Conservation (phyloP, 2,113 vertebrate species). For the Lanius collurio region DNA sequence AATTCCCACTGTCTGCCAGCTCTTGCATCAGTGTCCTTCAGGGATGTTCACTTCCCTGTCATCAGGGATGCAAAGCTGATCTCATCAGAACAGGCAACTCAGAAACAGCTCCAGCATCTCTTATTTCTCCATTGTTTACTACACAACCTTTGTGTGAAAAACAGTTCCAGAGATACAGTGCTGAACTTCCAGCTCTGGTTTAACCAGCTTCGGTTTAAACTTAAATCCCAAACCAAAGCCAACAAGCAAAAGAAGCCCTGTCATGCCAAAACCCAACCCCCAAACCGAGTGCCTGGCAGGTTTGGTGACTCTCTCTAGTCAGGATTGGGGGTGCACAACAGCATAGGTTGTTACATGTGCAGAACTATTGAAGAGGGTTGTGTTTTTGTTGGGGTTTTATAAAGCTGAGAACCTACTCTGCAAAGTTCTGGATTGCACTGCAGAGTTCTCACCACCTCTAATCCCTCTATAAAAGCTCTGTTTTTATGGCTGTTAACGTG, state of each 20-base stretch:
- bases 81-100: background rate
- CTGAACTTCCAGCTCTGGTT: background rate
- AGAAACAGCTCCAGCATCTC: background rate
- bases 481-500: background rate
- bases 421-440: background rate
- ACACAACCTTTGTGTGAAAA: background rate
- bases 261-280: background rate
- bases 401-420: background rate
- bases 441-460: background rate
- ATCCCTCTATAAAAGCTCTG: background rate
- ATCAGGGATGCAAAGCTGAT: background rate
- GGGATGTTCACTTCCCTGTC: background rate
- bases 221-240: background rate
- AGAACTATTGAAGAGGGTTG: background rate
- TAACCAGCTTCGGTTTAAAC: background rate
- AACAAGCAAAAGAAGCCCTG: background rate
- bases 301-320: background rate
- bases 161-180: background rate
- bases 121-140: background rate
- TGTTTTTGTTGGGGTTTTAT: background rate
- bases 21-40: background rate
- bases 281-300: background rate
- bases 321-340: background rate
- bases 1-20: background rate
- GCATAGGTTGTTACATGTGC: accelerated